Conservation (phyloP, 2,113 vertebrate genomes). For the Grammomys dolichurus region DNA sequence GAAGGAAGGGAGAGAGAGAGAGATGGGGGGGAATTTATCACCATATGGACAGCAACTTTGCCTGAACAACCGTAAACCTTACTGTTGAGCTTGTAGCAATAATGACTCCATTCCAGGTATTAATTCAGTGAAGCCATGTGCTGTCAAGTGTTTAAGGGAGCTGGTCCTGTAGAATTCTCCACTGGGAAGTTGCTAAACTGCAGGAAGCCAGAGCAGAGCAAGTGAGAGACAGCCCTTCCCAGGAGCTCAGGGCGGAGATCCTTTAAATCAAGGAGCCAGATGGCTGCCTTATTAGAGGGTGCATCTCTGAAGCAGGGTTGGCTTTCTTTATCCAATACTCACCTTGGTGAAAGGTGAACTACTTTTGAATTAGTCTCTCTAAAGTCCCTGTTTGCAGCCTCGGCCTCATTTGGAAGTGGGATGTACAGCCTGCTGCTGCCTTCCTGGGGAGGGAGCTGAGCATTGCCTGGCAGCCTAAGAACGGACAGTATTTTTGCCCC, state of each 20-base stretch:
- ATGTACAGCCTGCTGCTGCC: constrained; percentile 37
- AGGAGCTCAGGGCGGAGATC: constrained; percentile 6
- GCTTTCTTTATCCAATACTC: constrained; percentile 37
- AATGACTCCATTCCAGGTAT: neutral
- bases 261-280: constrained; percentile 71
- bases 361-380: constrained; percentile 57
- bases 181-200: constrained; percentile 36
- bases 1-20: rapidly evolving
- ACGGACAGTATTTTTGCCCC: neutral
- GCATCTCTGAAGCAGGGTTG: constrained; percentile 65
- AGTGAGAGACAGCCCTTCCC: constrained; percentile 76
- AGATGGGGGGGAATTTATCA: neutral
- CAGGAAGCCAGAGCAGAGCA: constrained; percentile 27
- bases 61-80: neutral
- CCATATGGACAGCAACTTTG: neutral
- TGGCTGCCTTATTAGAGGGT: constrained; percentile 77
- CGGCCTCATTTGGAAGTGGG: constrained; percentile 33
- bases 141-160: constrained; percentile 63
- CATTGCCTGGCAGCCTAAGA: neutral
- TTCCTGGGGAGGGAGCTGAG: neutral
- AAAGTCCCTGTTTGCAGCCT: constrained; percentile 22
- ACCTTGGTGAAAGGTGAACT: constrained; percentile 80
- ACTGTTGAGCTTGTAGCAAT: neutral
- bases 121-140: constrained; percentile 3
- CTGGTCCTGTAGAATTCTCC: constrained; percentile 50